Base-by-base conservation (phyloP, 2,113 vertebrate species). In the Osmerus mordax region DNA sequence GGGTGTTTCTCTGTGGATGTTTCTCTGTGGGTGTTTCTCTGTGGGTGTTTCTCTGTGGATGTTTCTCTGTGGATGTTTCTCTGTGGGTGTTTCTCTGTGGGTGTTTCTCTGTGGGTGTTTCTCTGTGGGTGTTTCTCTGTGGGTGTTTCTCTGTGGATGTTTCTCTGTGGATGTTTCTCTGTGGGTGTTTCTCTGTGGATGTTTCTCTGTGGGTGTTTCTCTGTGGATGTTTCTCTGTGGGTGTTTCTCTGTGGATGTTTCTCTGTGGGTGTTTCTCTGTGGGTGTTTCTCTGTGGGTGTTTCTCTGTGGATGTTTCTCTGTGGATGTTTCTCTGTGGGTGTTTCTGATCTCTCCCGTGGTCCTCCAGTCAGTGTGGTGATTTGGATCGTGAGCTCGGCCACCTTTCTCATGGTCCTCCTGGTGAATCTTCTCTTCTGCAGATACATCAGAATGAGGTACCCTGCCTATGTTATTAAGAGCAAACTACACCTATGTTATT, bases 361-460 rank as follows among this genome's bases (percentile, higher is more conserved):
- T 77, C 69, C 54, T 87, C 16, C 47, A 92, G 92, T 56, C 68
- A 69, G 70, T 70, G 53, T 84, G 70, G 55, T 84, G 71, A 36
- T 82, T 51, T 70, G 78, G 41, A 41, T 82, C 4, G 73, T 78
- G 53, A 56, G 89, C 66, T 70, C 75, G 59, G 14, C 83, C 1
- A 28, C 60, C 1, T 0, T 90, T 72, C 73, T 88, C 36, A 13
- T 84, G 11, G 67, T 65, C 2, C 47, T 90, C 52, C 11, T 89
- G 2, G 69, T 74, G 47, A 89, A 88, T 80, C 21, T 93, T 58
- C 72, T 92, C 81, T 92, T 86, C 73, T 88, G 89, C 71, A 82
- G 86, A 13, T 90, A 87, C 74, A 70, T 86, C 58, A 87, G 86
- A n/a, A 29, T 84, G 80, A 89, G 90, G 92, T 93, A 87, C 41